A percentile compares a stretch with the other conserved stretches of the same genome.
Conservation (phyloP, 2,113 vertebrate genomes). For the Vidua macroura region DNA sequence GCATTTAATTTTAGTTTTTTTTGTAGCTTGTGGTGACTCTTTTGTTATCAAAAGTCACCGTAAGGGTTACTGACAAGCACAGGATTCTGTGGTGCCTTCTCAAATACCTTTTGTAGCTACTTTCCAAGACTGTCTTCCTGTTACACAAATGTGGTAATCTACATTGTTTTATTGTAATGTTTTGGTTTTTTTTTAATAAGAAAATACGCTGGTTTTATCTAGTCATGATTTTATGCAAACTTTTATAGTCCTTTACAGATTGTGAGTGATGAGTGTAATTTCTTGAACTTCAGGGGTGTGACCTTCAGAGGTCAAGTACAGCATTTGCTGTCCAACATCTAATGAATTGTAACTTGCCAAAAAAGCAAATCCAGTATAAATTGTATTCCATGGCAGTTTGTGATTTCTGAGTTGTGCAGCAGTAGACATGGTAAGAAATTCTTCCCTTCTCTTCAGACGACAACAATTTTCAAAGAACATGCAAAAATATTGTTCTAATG, state of each 20-base stretch:
- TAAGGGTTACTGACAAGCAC: neutral
- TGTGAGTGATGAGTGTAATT: conserved; percentile 45
- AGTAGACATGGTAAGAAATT: conserved; percentile 20
- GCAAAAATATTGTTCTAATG: neutral
- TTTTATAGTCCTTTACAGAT: conserved; percentile 44
- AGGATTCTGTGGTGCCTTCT: neutral
- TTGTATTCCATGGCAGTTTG: neutral
- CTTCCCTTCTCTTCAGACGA: neutral
- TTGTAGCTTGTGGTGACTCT: neutral
- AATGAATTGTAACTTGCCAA: conserved; percentile 42
- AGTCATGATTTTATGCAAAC: conserved; percentile 46
- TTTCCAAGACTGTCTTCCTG: neutral
- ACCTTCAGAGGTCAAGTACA: conserved; percentile 33
- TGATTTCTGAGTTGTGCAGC: neutral
- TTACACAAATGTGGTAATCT: neutral
- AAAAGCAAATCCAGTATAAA: neutral
- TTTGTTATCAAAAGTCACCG: neutral
- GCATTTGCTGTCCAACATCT: conserved; percentile 17
- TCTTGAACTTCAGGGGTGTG: conserved; percentile 47
- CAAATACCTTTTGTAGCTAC: neutral
- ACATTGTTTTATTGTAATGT: neutral
- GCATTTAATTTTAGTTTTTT: neutral
- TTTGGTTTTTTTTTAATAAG: conserved; percentile 3
- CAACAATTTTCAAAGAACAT: neutral
- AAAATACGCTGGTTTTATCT: conserved; percentile 31